Base-by-base conservation (phyloP, 2,888 invertebrate genomes). In the Drosophila pegasa region DNA sequence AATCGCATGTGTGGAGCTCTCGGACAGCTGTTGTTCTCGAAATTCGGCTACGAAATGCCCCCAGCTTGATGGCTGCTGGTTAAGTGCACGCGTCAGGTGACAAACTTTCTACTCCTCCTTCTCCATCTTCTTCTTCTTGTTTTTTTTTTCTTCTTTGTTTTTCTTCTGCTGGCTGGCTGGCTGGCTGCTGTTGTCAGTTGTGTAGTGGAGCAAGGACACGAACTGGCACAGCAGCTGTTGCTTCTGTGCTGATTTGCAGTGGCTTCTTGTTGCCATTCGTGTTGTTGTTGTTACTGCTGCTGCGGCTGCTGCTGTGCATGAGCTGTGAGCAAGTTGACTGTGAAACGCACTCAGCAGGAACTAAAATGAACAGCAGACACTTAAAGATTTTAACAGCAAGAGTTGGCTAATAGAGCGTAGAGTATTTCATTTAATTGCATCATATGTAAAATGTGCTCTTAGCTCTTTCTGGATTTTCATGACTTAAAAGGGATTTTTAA, bases 71-170 rank as follows among this genome's bases (percentile, higher is more conserved):
- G 62, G 71, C 71, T 65, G 67, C 78, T 80, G 73, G 60, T 58
- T 80, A 72, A 77, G 52, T 87, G 83, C 80, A 86, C 82, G 88
- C 87, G 87, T 80, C 84, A 84, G 87, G 89, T 84, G 84, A 84
- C 84, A 83, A 83, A 78, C 65, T 82, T 70, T 63, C 40, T 61
- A 48, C 48, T 31, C 18, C 35, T 43, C 18, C 31, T 38, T 35
- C 16, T 45, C 37, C 51, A 62, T 12, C n/a, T 45, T 33, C 45
- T 9, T 50, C 38, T 22, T 43, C 16, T 27, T 56, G 4, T 16
- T 35, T 60, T 38, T 38, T 25, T 27, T 38, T 33, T 22, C 35
- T 37, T 33, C 45, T 20, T 12, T 20, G 61, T 40, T 54, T 20
- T 43, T 41, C 22, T 41, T 22, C 29, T 51, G 9, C 10, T 27